phyloP scores from a whole-genome alignment of 2,797 vertebrate species.

The Hirundo rustica region DNA sequence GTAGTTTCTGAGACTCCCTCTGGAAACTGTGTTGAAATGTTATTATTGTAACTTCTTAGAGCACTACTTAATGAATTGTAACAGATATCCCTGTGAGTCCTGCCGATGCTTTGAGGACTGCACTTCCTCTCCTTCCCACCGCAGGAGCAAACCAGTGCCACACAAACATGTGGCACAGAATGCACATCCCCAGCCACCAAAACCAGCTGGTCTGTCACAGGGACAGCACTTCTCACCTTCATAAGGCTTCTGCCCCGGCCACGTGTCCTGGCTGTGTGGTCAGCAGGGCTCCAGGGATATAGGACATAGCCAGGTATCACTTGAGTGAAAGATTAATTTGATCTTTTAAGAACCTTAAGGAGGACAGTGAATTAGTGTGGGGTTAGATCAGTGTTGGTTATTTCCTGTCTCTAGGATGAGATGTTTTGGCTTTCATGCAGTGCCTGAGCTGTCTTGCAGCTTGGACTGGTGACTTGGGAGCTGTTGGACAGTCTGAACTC shows the following conservation, averaged over 20 bases:
- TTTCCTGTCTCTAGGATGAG: not conserved
- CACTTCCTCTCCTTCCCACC: not conserved
- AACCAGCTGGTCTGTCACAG: not conserved
- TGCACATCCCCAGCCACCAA: accelerated
- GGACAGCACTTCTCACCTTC: not conserved
- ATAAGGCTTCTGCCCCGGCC: not conserved
- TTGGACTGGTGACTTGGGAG: not conserved
- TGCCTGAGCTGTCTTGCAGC: not conserved
- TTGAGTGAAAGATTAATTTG: not conserved
- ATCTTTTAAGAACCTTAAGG: not conserved
- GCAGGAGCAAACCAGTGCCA: not conserved
- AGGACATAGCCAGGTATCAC: not conserved
- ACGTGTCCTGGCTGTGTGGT: accelerated
- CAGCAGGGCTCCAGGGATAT: not conserved
- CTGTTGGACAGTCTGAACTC: not conserved
- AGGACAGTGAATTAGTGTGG: not conserved
- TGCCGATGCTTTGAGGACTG: not conserved
- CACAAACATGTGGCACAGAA: not conserved
- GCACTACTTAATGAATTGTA: slow-evolving; percentile 49
- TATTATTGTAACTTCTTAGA: slow-evolving; percentile 61
- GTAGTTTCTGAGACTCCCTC: slow-evolving; percentile 65
- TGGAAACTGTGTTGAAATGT: slow-evolving; percentile 65
- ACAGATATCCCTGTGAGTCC: slow-evolving; percentile 31
- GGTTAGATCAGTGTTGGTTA: not conserved
- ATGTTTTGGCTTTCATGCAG: not conserved